Conservation (phyloP, 1,140 invertebrate genomes). For the Fragariocoptes setiger region DNA sequence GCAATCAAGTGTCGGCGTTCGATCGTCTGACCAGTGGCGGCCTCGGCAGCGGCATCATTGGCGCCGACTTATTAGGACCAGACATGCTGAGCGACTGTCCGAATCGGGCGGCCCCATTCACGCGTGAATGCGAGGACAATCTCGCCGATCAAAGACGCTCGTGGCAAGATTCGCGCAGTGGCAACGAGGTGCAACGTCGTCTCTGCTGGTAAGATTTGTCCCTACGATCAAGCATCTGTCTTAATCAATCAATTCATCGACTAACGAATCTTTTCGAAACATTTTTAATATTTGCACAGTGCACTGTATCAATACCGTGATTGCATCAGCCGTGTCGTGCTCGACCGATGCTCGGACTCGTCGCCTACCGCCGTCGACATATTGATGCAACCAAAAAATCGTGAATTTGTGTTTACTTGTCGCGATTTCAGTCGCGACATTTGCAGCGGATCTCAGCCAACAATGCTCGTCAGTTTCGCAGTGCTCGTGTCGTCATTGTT, state of each 20-base stretch:
- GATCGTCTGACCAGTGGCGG: no score
- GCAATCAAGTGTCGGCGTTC: neutral
- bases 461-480: no score
- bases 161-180: constrained; percentile 4
- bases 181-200: constrained; percentile 6
- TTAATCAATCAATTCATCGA: neutral
- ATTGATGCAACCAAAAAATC: constrained; percentile 5
- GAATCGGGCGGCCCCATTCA: neutral
- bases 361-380: constrained; percentile 6
- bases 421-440: constrained; percentile 6
- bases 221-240: neutral
- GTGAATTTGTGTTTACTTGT: constrained; percentile 7
- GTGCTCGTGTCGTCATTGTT: no score
- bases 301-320: constrained; percentile 7
- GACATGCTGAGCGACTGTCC: neutral
- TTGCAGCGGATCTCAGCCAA: constrained; percentile 3
- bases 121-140: constrained; percentile 4
- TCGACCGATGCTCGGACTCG: constrained; percentile 6
- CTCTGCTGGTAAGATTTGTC: constrained; percentile 8
- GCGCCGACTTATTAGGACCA: neutral
- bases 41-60: no score
- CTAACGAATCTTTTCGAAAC: neutral
- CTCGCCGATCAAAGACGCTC: constrained; percentile 5
- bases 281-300: constrained; percentile 4
- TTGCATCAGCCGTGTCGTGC: constrained; percentile 8